phyloP scores from a whole-genome alignment of 2,797 vertebrate genomes.

The Premnoplex brunnescens region DNA sequence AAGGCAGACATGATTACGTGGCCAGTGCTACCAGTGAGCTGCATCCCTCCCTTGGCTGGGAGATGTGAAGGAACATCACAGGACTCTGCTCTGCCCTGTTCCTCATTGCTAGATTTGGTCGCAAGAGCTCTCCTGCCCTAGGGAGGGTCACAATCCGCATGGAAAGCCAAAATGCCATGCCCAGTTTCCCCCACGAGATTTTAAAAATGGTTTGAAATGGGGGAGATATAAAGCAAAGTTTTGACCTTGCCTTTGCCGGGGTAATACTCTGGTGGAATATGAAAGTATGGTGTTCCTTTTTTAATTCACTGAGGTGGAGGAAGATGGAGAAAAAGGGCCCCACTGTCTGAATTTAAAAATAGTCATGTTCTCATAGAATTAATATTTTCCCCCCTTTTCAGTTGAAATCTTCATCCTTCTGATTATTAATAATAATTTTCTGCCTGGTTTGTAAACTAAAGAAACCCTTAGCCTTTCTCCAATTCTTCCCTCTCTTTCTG shows the following conservation, averaged over 20 bases:
- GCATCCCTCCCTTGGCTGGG: not conserved
- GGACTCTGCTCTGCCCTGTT: not conserved
- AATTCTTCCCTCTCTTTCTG: not conserved
- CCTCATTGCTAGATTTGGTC: not conserved
- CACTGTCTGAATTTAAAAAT: not conserved
- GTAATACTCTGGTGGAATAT: not conserved
- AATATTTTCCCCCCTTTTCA: not conserved
- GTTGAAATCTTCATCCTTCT: not conserved
- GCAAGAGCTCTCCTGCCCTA: not conserved
- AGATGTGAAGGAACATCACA: not conserved
- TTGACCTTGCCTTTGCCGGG: not conserved
- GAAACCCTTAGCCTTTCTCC: not conserved
- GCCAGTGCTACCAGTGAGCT: not conserved
- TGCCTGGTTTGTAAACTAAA: not conserved
- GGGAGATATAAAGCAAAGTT: not conserved
- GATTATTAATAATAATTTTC: not conserved
- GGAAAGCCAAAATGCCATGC: not conserved
- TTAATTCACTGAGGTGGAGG: accelerated
- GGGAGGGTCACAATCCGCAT: not conserved
- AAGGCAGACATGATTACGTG: not conserved
- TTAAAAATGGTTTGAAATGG: not conserved
- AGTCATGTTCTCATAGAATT: not conserved
- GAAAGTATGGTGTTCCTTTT: not conserved
- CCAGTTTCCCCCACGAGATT: not conserved
- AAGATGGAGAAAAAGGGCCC: not conserved